Base-by-base conservation (phyloP, 2,888 invertebrate species). In the Latrodectus elegans region DNA sequence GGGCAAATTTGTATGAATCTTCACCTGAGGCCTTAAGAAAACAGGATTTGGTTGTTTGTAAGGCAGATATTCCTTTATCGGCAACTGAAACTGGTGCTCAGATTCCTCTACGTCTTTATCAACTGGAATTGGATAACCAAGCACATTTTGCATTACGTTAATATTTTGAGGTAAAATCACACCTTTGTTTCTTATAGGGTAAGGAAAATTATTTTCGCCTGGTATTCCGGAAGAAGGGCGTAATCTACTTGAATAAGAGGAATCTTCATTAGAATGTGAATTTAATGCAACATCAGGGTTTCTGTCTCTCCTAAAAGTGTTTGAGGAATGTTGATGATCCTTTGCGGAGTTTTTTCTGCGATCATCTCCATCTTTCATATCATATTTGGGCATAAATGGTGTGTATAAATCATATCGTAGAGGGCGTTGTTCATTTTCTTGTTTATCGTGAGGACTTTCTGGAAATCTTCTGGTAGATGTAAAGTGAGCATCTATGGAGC, bases 1-100 rank as follows among this genome's bases (percentile, higher is more conserved):
- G 8, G 86, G 86, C 17, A 87, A 72, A 72, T 75, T 70, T 17
- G 15, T 77, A 60, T 87, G 86, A 1, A 87, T 76, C 60, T 77
- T 81, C 14, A 76, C 76, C 11, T 72, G 76, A 52, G 81, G 86
- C 55, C 72, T 65, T 3, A 67, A 53, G 14, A 72, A 17, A 14
- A 87, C 51, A 14, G 72, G 17, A 49, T 84, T 72, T 49, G 75
- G 60, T 15, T 75, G 26, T n/a, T 26, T 52, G n/a, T 52, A 52
- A 14, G 81, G 65, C 38, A 38, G 4, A 38, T 38, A 38, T 38
- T 38, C 38, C 38, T 38, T 38, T 38, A 38, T 38, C 38, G 38
- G 38, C 38, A 38, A 3, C 3, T 38, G 38, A 38, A 38, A 38
- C 38, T 38, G 38, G 14, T 53, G 15, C 53, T 26, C 26, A 10